Evolutionary conservation across 2,113 vertebrate species (phyloP).

Genomic region (Lepus europaeus): DNA sequence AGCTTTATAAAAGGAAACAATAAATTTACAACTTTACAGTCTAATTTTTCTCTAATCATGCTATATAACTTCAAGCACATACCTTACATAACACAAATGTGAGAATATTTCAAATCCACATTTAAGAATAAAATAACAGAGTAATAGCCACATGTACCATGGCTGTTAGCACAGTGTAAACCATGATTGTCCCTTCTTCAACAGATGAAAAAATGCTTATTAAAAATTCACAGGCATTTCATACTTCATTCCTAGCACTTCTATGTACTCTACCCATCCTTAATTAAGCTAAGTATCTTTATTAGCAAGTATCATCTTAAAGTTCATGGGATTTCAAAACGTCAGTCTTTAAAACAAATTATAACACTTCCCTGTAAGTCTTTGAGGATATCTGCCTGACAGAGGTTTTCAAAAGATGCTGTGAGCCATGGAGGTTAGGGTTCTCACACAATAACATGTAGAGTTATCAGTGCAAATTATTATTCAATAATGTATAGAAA

Average conservation of each 20-base stretch:
- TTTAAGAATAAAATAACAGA: constrained; percentile 46
- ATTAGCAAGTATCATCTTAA: constrained; percentile 65
- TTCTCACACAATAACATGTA: background rate
- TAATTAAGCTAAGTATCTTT: constrained; percentile 79
- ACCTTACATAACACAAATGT: constrained; percentile 11
- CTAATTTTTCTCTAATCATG: constrained; percentile 56
- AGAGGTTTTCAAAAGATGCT: background rate
- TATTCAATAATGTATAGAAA: background rate
- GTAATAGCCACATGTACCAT: constrained; percentile 25
- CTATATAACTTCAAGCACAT: constrained; percentile 41
- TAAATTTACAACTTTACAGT: background rate
- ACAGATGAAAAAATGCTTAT: constrained; percentile 78
- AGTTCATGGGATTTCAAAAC: constrained; percentile 69
- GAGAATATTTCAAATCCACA: constrained; percentile 39
- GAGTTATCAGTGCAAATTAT: background rate
- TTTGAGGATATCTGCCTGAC: constrained; percentile 58
- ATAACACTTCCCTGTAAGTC: constrained; percentile 51
- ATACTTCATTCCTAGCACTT: constrained; percentile 59
- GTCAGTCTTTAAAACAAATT: constrained; percentile 64
- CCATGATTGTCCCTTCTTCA: constrained; percentile 71
- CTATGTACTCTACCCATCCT: constrained; percentile 43
- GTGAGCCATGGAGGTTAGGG: background rate
- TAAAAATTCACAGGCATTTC: constrained; percentile 70
- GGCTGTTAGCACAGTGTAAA: constrained; percentile 70
- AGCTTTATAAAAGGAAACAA: background rate